Evolutionary conservation across 1,140 invertebrate genomes (phyloP).

Genomic region (Bradysia coprophila): DNA sequence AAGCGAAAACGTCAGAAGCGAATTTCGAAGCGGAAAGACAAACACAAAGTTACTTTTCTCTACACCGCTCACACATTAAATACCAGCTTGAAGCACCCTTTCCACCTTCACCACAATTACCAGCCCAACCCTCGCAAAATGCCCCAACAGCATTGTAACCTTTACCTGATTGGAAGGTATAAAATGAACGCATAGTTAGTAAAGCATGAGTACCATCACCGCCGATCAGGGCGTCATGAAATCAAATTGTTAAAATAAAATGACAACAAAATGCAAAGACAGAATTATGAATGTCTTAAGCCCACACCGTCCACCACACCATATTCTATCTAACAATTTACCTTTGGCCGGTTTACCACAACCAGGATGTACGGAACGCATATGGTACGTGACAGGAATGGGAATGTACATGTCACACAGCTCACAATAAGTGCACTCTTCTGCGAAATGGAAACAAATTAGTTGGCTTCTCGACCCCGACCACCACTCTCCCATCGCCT

Average conservation of each 20-base stretch:
- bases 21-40: too few relatives aligned
- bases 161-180: conserved; percentile 47
- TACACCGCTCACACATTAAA: conserved; percentile 73
- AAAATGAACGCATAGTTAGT: not conserved
- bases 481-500: conserved; percentile 13
- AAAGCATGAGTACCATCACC: too few relatives aligned
- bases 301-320: too few relatives aligned
- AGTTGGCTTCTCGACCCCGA: conserved; percentile 1
- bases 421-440: conserved; percentile 45
- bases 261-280: too few relatives aligned
- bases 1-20: too few relatives aligned
- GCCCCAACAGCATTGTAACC: conserved; percentile 75
- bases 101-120: conserved; percentile 75
- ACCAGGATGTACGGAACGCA: conserved; percentile 74
- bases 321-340: too few relatives aligned
- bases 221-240: too few relatives aligned
- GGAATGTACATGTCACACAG: conserved; percentile 63
- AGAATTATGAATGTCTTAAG: too few relatives aligned
- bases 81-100: conserved; percentile 74
- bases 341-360: conserved; percentile 62
- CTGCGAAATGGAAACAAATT: conserved; percentile 2
- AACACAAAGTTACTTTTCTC: conserved; percentile 78
- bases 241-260: too few relatives aligned
- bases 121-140: conserved; percentile 72
- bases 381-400: conserved; percentile 68